These are phyloP conservation scores for Iphiclides podalirius DNA, from an alignment of 2,888 invertebrate genomes.

Conservation along the genomic window DNA sequence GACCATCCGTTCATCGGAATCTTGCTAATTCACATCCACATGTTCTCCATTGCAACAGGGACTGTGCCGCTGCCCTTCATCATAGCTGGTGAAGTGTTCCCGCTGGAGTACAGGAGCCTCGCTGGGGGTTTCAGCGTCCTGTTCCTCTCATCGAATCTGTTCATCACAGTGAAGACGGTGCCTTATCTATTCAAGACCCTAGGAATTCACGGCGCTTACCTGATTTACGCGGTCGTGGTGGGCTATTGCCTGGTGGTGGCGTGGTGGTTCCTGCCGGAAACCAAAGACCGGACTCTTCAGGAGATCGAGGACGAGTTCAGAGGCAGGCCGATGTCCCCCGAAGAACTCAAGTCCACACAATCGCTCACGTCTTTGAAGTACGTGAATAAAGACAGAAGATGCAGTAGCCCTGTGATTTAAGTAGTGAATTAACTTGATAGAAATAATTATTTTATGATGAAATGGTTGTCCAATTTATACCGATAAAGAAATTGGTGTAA, in stretches of 20 bases:
- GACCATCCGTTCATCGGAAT: conserved; percentile 49
- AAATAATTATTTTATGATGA: too few species aligned
- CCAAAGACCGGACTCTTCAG: conserved; percentile 61
- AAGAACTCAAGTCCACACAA: conserved; percentile 42
- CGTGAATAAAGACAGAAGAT: conserved; percentile 38
- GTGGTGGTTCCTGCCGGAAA: conserved; percentile 54
- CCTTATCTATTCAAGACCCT: conserved; percentile 45
- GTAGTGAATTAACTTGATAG: too few species aligned
- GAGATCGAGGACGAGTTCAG: conserved; percentile 66
- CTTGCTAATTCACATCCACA: conserved; percentile 56
- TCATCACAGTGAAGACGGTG: conserved; percentile 55
- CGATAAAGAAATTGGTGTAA: too few species aligned
- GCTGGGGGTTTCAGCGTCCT: conserved; percentile 67
- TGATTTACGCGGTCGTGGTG: conserved; percentile 46
- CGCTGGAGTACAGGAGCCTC: conserved; percentile 79
- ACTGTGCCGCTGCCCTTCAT: conserved; percentile 83
- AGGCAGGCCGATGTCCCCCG: conserved; percentile 44
- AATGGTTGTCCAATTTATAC: too few species aligned
- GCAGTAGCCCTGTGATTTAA: conserved; percentile 40
- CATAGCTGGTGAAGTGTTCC: conserved; percentile 85
- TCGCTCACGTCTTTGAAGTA: conserved; percentile 41
- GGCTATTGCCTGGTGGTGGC: conserved; percentile 48
- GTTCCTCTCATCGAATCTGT: conserved; percentile 51
- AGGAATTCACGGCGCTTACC: conserved; percentile 51
- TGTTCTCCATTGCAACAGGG: conserved; percentile 78